Evolutionary conservation across 2,888 invertebrate species (phyloP).

Genomic region (Steinernema scapterisci): DNA sequence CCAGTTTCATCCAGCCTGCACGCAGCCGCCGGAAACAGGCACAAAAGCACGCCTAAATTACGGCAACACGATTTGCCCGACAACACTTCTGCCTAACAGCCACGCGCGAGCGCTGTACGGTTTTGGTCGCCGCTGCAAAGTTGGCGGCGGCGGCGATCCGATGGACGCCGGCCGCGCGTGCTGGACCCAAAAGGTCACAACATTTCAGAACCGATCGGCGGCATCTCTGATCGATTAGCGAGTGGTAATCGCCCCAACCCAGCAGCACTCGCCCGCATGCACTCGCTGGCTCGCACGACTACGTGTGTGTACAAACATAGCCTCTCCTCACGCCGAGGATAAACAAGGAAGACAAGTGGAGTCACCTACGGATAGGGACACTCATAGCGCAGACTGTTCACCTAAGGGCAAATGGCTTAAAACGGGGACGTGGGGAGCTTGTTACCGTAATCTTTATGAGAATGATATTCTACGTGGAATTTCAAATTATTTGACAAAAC

Average conservation of each 20-base stretch:
- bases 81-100: no score
- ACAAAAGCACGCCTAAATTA: no score
- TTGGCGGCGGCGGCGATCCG: slow-evolving; percentile 16
- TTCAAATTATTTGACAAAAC: no score
- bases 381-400: no score
- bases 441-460: no score
- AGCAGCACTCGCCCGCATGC: not conserved
- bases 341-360: no score
- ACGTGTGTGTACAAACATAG: slow-evolving; percentile 1
- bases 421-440: no score
- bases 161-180: not conserved
- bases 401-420: no score
- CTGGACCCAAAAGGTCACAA: slow-evolving; percentile 23
- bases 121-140: not conserved
- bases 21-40: no score
- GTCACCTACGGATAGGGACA: no score
- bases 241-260: slow-evolving; percentile 19
- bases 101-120: not conserved
- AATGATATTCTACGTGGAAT: no score
- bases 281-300: not conserved
- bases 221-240: slow-evolving; percentile 30
- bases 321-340: not conserved
- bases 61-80: not conserved
- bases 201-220: slow-evolving; percentile 6
- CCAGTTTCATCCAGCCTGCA: no score